phyloP scores from a whole-genome alignment of 2,797 vertebrate genomes.

The Semaprochilodus insignis region DNA sequence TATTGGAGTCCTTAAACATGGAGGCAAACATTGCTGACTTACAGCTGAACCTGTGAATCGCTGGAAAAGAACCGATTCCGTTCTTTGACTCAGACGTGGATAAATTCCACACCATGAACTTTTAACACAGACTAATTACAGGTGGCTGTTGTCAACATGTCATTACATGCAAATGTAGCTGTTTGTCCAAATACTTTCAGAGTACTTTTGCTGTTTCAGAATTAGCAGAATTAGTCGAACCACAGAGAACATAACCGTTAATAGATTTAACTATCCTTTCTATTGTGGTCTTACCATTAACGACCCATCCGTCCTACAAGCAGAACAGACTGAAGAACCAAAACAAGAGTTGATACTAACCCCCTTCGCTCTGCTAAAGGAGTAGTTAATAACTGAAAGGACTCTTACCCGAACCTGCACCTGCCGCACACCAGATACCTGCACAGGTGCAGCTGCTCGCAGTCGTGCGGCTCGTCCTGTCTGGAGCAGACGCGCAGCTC shows the following conservation, averaged over 20 bases:
- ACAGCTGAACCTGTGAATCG: not conserved
- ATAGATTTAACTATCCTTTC: too few relatives aligned
- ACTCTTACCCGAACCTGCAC: slow-evolving; percentile 80
- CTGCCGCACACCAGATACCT: slow-evolving; percentile 82
- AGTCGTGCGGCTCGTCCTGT: slow-evolving; percentile 64
- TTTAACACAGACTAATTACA: not conserved
- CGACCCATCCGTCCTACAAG: too few relatives aligned
- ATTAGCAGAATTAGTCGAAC: too few relatives aligned
- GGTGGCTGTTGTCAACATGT: not conserved
- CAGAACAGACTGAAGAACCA: slow-evolving; percentile 72
- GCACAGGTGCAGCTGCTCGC: slow-evolving; percentile 86
- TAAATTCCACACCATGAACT: too few relatives aligned
- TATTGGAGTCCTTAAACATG: not conserved
- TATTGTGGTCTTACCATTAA: too few relatives aligned
- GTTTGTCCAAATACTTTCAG: too few relatives aligned
- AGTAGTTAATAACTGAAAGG: slow-evolving; percentile 68
- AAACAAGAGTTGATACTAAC: too few relatives aligned
- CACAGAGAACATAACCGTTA: too few relatives aligned
- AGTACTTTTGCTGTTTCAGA: too few relatives aligned
- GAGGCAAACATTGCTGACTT: not conserved
- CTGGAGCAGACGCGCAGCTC: slow-evolving; percentile 79
- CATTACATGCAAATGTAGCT: not conserved
- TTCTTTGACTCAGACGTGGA: too few relatives aligned
- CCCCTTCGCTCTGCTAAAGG: slow-evolving; percentile 53
- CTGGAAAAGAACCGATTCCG: not conserved